Percentiles rank a stretch among this genome's conserved stretches.
Conservation (phyloP, 2,888 invertebrate species). For the Trimorus sp. region DNA sequence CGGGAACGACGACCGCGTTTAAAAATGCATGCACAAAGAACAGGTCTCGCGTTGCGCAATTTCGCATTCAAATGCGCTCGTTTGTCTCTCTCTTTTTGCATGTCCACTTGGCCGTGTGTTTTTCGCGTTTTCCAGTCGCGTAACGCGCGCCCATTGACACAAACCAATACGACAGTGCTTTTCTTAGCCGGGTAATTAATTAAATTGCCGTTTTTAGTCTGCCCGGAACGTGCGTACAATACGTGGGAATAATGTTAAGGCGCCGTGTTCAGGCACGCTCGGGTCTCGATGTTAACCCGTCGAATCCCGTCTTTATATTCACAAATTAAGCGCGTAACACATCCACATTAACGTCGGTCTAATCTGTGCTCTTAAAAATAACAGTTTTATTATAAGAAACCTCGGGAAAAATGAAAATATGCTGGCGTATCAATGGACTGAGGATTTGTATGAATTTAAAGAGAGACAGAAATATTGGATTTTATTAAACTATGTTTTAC, state of each 20-base stretch:
- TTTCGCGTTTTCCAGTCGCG: slow-evolving; percentile 54
- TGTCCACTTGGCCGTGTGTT: slow-evolving; percentile 30
- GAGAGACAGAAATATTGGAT: no score
- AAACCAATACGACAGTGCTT: slow-evolving; percentile 44
- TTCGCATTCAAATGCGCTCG: slow-evolving; percentile 44
- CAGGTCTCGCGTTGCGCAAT: slow-evolving; percentile 37
- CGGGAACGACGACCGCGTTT: neutral
- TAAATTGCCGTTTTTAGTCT: slow-evolving; percentile 44
- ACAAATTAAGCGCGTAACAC: slow-evolving; percentile 19
- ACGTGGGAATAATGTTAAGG: slow-evolving; percentile 56
- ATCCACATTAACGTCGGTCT: no score
- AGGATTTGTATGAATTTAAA: no score
- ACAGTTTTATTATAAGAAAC: no score
- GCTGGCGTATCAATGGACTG: no score
- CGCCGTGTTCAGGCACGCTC: slow-evolving; percentile 34
- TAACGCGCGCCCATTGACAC: slow-evolving; percentile 43
- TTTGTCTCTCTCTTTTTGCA: slow-evolving; percentile 41
- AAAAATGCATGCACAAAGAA: slow-evolving; percentile 32
- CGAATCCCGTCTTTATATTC: slow-evolving; percentile 36
- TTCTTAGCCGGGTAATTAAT: slow-evolving; percentile 53
- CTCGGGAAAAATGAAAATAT: no score
- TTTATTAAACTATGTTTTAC: no score
- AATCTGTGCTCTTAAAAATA: no score
- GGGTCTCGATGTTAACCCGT: slow-evolving; percentile 37
- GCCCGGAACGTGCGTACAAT: slow-evolving; percentile 29